A percentile compares a stretch with the other conserved stretches of the same genome.
Evolutionary conservation across 2,113 vertebrate genomes (phyloP).

Genomic region (Triplophysa tibetana): DNA sequence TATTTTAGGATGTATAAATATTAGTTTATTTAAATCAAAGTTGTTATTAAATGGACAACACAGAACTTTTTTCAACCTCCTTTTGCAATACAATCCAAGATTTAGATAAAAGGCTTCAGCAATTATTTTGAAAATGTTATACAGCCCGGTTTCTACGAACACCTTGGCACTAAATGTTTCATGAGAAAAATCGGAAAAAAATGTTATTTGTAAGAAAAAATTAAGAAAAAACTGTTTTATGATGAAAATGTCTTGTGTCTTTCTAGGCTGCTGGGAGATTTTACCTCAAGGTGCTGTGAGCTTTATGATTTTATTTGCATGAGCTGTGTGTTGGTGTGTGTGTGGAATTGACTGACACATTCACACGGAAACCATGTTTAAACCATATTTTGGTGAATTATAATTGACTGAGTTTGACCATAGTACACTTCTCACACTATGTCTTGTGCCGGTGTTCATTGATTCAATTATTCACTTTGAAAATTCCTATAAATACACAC

Average conservation of each 20-base stretch:
- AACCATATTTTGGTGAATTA: not conserved
- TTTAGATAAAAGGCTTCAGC: too few species aligned
- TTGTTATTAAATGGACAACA: too few species aligned
- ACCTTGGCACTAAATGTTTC: too few species aligned
- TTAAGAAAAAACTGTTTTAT: too few species aligned
- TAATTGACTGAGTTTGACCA: not conserved
- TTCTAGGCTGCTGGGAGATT: slow-evolving; percentile 86
- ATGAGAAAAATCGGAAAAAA: too few species aligned
- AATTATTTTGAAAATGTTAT: too few species aligned
- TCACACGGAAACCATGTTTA: not conserved
- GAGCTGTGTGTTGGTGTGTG: not conserved
- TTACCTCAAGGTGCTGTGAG: slow-evolving; percentile 86
- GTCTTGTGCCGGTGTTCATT: not conserved
- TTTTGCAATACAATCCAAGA: too few species aligned
- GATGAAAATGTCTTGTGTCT: slow-evolving; percentile 23
- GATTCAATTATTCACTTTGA: not conserved
- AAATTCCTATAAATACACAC: slow-evolving; percentile 12
- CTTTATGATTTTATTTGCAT: not conserved
- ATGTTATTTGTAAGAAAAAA: too few species aligned
- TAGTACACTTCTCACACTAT: not conserved
- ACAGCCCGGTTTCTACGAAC: too few species aligned
- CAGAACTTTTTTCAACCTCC: too few species aligned
- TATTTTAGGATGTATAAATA: too few species aligned
- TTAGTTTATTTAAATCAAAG: too few species aligned
- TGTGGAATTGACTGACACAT: not conserved